phyloP scores from a whole-genome alignment of 2,888 invertebrate genomes.

The Leucophenga montana region DNA sequence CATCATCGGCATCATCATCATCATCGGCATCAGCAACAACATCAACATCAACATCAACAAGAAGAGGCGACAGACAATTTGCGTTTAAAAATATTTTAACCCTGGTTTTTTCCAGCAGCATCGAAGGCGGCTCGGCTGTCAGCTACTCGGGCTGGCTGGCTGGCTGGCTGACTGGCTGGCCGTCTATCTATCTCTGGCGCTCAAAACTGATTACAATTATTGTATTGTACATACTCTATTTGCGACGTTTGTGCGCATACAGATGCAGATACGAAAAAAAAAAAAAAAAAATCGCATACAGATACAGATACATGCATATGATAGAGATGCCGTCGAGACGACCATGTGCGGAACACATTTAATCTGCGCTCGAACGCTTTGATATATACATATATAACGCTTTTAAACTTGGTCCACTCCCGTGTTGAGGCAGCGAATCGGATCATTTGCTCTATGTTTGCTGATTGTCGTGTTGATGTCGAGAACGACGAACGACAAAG shows the following conservation, averaged over 20 bases:
- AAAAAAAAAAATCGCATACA: no score
- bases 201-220: slow-evolving; percentile 21
- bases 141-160: neutral
- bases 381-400: slow-evolving; percentile 32
- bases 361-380: slow-evolving; percentile 30
- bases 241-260: neutral
- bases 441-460: slow-evolving; percentile 1
- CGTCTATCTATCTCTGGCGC: neutral
- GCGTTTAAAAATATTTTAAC: slow-evolving; percentile 15
- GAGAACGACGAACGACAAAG: neutral
- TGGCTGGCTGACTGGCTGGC: no score
- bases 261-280: neutral
- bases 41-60: no score
- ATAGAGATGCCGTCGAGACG: no score
- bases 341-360: slow-evolving; percentile 22
- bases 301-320: no score
- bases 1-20: no score
- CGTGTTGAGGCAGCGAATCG: slow-evolving; percentile 20
- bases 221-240: neutral
- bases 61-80: neutral
- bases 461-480: slow-evolving; percentile 23
- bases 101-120: slow-evolving; percentile 25
- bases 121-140: neutral
- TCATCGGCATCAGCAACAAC: neutral
- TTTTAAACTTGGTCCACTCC: slow-evolving; percentile 64